These are phyloP conservation scores for Muraenolepis orangiensis DNA, from an alignment of 2,797 vertebrate genomes.

Conservation along the genomic window DNA sequence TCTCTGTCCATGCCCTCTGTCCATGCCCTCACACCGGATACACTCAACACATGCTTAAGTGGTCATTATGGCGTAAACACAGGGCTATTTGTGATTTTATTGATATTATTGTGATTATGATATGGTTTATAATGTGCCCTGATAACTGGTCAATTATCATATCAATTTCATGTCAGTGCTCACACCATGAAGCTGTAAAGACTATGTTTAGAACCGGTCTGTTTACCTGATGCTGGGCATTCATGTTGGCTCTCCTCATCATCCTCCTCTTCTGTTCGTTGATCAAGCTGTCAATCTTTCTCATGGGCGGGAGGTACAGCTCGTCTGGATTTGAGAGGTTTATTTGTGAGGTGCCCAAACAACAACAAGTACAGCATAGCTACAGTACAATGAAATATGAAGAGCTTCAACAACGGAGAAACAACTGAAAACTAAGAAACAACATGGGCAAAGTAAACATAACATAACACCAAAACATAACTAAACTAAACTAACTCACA, in stretches of 20 bases:
- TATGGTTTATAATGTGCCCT: not conserved
- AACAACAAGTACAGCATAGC: not conserved
- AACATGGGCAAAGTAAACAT: not conserved
- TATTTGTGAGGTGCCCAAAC: not conserved
- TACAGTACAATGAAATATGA: not conserved
- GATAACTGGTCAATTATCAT: not conserved
- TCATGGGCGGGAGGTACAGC: conserved; percentile 87
- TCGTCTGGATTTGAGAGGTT: conserved; percentile 70
- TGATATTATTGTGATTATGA: not conserved
- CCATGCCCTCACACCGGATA: too few relatives aligned
- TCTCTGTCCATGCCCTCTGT: too few relatives aligned
- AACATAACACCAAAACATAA: too few relatives aligned
- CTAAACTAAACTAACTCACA: not conserved
- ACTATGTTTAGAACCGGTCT: not conserved
- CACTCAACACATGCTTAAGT: too few relatives aligned
- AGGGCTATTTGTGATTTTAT: not conserved
- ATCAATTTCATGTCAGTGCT: not conserved
- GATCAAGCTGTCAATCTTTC: conserved; percentile 85
- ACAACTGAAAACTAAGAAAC: not conserved
- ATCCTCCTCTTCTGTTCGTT: conserved; percentile 86
- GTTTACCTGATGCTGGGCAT: conserved; percentile 79
- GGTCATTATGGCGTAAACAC: too few relatives aligned
- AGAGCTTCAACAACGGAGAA: not conserved
- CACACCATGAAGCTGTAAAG: not conserved
- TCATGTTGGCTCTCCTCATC: conserved; percentile 80